A percentile compares a stretch with the other conserved stretches of the same genome.
Evolutionary conservation across 2,888 invertebrate species (phyloP).

Genomic region (Agriopis leucophaearia): DNA sequence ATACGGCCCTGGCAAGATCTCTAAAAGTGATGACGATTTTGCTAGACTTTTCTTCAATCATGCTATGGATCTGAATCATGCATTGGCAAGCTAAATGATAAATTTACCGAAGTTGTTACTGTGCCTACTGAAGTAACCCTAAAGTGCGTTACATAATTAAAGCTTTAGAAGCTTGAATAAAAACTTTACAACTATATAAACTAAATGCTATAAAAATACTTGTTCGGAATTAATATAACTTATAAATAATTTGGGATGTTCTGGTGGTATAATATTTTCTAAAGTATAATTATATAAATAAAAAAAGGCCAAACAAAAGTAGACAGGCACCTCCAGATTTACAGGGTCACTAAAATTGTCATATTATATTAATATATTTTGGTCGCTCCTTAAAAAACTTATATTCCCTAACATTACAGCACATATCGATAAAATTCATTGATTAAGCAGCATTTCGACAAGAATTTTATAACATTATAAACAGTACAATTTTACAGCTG

Average conservation of each 20-base stretch:
- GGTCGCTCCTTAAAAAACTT: neutral
- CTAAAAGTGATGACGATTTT: neutral
- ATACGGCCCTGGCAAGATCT: neutral
- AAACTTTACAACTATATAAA: slow-evolving; percentile 6
- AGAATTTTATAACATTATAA: neutral
- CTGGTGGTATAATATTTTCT: neutral
- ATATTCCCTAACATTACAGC: neutral
- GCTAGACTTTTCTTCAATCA: neutral
- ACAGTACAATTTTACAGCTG: neutral
- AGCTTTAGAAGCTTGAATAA: slow-evolving; percentile 25
- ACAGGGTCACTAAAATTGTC: neutral
- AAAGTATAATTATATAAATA: neutral
- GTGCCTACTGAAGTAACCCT: neutral
- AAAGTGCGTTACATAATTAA: slow-evolving; percentile 12
- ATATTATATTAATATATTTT: neutral
- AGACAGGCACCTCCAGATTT: neutral
- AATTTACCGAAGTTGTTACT: too few relatives aligned
- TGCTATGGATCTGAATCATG: neutral
- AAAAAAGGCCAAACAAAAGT: too few relatives aligned
- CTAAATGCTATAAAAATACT: slow-evolving; percentile 32
- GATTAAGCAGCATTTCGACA: neutral
- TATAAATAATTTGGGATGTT: neutral
- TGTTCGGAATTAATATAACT: slow-evolving; percentile 9
- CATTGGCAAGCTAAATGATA: neutral
- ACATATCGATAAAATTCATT: neutral